Evolutionary conservation across 2,888 invertebrate genomes (phyloP), one percentile per base, ranked within the genome.

Genomic region (Scaptomyza polygonia): DNA sequence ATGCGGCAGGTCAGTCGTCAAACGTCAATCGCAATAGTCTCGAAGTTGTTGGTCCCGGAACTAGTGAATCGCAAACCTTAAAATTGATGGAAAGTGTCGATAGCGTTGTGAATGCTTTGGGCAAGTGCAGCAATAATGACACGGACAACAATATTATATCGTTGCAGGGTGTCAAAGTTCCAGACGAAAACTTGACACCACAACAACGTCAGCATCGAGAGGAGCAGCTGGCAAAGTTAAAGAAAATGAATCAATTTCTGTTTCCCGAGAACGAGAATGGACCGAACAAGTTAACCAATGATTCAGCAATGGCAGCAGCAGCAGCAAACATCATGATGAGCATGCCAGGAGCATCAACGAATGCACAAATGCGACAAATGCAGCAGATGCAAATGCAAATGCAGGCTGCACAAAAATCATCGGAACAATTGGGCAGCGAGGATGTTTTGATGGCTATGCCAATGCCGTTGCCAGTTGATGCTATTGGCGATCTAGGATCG

Each of bases 111-210:
- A 55, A 64, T 5, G 64, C 49, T 12, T 32, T 63, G 44, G 69
- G n/a, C 32, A 89, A 86, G 55, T 83, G 71, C 52, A 56, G 51
- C 27, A 52, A n/a, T n/a, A 48, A 12, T 8, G 86, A 86, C 42
- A 16, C 44, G 7, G 89, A 89, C 32, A 78, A 45, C 42, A 92
- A 93, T 79, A 94, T 94, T 81, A 94, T 94, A 88, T 94, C 94
- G 25, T 89, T 94, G 73, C 94, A 94, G 92, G 94, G 96, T 79
- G 96, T 97, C 47, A 97, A 98, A 94, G 96, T 98, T 89, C 97
- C 97, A 80, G 97, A 97, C 92, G 98, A 98, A 92, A 98, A 98
- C 92, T 93, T 99, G 83, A 99, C 99, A 55, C 98, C 98, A 34
- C 97, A 98, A 91, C 98, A 99, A 91, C 94, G 97, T 57, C 97